These are phyloP conservation scores for Limonius californicus DNA, from an alignment of 1,140 invertebrate species.

Conservation along the genomic window DNA sequence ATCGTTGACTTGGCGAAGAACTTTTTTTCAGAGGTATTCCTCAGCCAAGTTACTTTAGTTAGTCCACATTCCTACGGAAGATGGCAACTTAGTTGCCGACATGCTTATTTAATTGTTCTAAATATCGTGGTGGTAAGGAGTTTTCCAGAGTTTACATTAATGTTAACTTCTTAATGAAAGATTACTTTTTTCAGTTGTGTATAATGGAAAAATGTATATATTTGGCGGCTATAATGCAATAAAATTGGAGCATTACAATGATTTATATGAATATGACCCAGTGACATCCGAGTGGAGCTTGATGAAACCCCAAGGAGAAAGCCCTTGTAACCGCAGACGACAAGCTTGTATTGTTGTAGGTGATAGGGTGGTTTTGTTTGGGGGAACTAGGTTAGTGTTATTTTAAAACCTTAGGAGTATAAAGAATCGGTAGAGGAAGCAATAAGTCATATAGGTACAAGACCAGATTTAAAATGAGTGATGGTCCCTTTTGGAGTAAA, in stretches of 20 bases:
- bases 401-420: neutral
- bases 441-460: too few species aligned
- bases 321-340: slow-evolving; percentile 67
- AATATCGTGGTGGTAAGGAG: too few species aligned
- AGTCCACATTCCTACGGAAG: too few species aligned
- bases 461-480: too few species aligned
- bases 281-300: slow-evolving; percentile 58
- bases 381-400: slow-evolving; percentile 69
- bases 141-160: too few species aligned
- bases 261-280: slow-evolving; percentile 70
- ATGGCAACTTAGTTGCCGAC: too few species aligned
- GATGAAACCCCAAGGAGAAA: slow-evolving; percentile 55
- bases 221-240: slow-evolving; percentile 86
- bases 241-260: slow-evolving; percentile 72
- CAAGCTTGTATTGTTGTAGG: slow-evolving; percentile 74
- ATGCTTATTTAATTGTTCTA: too few species aligned
- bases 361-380: slow-evolving; percentile 75
- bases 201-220: slow-evolving; percentile 73
- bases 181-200: slow-evolving; percentile 65
- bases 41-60: too few species aligned
- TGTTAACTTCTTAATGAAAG: neutral
- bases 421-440: neutral
- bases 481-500: too few species aligned
- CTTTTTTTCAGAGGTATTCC: too few species aligned
- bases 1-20: too few species aligned